Base-by-base conservation (phyloP, 2,797 vertebrate species). In the Lepilemur septentrionalis region DNA sequence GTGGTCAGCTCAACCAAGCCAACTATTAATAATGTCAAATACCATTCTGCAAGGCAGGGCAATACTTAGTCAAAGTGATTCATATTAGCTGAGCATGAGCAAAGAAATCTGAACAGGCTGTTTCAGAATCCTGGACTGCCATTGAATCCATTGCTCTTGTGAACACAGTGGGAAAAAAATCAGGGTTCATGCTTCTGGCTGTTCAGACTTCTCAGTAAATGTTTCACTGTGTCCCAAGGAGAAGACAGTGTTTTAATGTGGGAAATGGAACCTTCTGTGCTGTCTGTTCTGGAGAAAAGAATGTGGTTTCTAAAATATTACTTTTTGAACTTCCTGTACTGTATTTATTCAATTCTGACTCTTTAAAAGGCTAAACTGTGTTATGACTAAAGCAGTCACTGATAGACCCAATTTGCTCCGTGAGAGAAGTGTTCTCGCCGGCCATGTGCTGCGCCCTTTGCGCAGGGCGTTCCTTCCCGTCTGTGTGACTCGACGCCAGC, bases 11-110 rank as follows among this genome's bases (percentile, higher is more conserved):
- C 91, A 88, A 96, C 59, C 93, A 95, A 96, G 98, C 97, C 95
- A 97, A 90, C 96, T 97, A 97, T 98, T 98, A 98, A 98, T 98
- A 98, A 98, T 95, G 96, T 93, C 94, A 98, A 97, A 97, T 96
- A 97, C 95, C 97, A 95, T 96, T 98, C 92, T 95, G 93, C 89
- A 91, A 94, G 95, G 94, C 94, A 96, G 97, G 97, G 95, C 91
- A 50, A 94, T 95, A 90, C 95, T 97, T 96, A 97, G 70, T 91
- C 89, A 96, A 95, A 97, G 67, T 94, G 95, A 97, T 97, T 98
- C 94, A 94, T 91, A 69, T 90, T 95, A 95, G 94, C 93, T 96
- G 93, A 96, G 69, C 43, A 10, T 57, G 69, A 94, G 94, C 75
- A 97, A 96, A 97, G 96, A 96, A 89, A 96, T 97, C 67, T 89